phyloP scores from a whole-genome alignment of 2,888 invertebrate genomes.

The Dastarcus helophoroides region DNA sequence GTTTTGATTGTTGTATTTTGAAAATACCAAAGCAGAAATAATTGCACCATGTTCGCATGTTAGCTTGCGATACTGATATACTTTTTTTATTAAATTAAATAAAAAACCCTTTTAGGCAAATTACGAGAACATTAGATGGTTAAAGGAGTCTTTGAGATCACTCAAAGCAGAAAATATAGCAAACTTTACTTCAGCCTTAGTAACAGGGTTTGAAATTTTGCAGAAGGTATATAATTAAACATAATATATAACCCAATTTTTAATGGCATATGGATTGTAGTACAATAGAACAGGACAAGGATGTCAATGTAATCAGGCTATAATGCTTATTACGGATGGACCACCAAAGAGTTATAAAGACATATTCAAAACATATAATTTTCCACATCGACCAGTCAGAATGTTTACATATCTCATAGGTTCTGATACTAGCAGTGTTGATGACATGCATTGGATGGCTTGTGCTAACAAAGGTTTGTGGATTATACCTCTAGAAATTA shows the following conservation, averaged over 20 bases:
- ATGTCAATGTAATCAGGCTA: conserved; percentile 94
- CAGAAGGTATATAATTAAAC: conserved; percentile 61
- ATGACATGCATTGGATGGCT: conserved; percentile 87
- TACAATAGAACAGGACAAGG: conserved; percentile 77
- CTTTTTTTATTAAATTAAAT: too few relatives aligned
- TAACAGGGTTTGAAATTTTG: conserved; percentile 82
- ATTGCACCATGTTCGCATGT: too few relatives aligned
- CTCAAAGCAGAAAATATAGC: conserved; percentile 71
- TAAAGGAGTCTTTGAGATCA: conserved; percentile 64
- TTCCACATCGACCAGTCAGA: conserved; percentile 86
- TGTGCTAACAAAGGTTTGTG: conserved; percentile 86
- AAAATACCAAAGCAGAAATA: not conserved
- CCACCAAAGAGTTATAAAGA: conserved; percentile 60
- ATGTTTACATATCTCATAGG: conserved; percentile 95
- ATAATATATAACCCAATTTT: too few relatives aligned
- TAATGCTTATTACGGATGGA: conserved; percentile 93
- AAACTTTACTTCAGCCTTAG: conserved; percentile 86
- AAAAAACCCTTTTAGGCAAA: conserved; percentile 61
- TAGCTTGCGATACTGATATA: too few relatives aligned
- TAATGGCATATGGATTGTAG: too few relatives aligned
- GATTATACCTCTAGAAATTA: not conserved
- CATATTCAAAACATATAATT: conserved; percentile 68
- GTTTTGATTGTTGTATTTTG: not conserved
- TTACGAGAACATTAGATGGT: conserved; percentile 68
- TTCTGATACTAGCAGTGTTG: conserved; percentile 76